Evolutionary conservation across 2,113 vertebrate species (phyloP).

Genomic region (Cyanoderma ruficeps): DNA sequence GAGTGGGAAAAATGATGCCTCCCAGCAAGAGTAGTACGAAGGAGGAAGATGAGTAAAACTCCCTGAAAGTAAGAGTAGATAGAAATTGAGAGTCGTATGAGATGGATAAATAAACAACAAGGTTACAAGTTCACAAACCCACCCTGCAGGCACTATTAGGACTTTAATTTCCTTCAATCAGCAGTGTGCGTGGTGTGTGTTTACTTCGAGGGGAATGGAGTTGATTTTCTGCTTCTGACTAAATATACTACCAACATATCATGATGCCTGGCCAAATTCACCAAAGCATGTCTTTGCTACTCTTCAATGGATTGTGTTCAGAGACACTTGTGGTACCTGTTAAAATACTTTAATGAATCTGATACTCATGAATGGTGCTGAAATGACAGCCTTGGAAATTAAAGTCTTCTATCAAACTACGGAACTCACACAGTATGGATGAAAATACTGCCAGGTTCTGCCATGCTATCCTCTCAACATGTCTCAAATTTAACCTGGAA

Average conservation of each 20-base stretch:
- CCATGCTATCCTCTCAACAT: neutral
- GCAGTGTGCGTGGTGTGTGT: neutral
- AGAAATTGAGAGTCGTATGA: constrained; percentile 28
- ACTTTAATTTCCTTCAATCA: constrained; percentile 68
- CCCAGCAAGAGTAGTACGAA: constrained; percentile 33
- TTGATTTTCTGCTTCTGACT: constrained; percentile 51
- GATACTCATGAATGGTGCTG: constrained; percentile 59
- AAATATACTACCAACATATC: constrained; percentile 44
- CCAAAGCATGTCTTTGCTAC: constrained; percentile 51
- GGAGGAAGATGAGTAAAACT: constrained; percentile 32
- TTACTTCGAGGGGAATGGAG: constrained; percentile 51
- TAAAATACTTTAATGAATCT: constrained; percentile 65
- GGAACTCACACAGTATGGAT: constrained; percentile 8
- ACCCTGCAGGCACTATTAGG: constrained; percentile 63
- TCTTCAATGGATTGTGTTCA: constrained; percentile 38
- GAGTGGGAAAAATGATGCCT: constrained; percentile 43
- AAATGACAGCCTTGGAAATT: constrained; percentile 60
- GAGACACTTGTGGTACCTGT: constrained; percentile 61
- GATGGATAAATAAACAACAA: constrained; percentile 65
- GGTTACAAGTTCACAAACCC: constrained; percentile 67
- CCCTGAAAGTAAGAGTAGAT: constrained; percentile 36
- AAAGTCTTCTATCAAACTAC: constrained; percentile 56
- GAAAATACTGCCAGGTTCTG: constrained; percentile 34
- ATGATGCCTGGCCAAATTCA: constrained; percentile 38
- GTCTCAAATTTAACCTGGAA: constrained; percentile 36